A percentile compares a stretch with the other conserved stretches of the same genome.
Conservation (phyloP, 2,797 vertebrate genomes). For the Psittacula echo region DNA sequence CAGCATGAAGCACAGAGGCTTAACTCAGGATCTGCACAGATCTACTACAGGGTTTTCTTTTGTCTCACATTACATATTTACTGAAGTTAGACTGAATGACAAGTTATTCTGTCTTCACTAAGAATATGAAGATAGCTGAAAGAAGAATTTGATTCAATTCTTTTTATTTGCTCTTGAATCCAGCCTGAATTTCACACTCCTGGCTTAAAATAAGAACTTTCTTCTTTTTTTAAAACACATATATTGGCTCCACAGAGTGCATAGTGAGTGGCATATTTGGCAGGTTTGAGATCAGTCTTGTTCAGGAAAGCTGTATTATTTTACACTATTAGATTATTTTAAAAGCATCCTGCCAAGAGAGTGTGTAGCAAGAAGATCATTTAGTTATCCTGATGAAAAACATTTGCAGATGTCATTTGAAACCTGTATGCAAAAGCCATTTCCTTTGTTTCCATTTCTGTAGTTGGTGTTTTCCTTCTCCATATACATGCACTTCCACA, state of each 20-base stretch:
- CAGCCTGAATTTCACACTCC: background rate
- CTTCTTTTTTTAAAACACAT: background rate
- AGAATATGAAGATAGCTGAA: background rate
- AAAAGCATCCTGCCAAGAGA: conserved; percentile 20
- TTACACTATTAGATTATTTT: conserved; percentile 38
- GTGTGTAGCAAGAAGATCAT: background rate
- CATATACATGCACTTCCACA: rapidly evolving
- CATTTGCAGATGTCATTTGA: background rate
- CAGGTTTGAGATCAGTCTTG: background rate
- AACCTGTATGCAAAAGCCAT: background rate
- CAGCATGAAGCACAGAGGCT: background rate
- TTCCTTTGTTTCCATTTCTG: background rate
- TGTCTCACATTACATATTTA: background rate
- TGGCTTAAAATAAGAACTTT: background rate
- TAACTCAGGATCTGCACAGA: background rate
- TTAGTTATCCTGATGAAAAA: conserved; percentile 18
- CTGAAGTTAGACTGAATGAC: background rate
- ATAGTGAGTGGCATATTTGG: conserved; percentile 5
- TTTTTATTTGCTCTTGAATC: background rate
- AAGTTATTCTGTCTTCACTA: background rate
- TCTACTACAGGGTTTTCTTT: background rate
- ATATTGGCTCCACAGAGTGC: background rate
- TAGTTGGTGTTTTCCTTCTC: background rate
- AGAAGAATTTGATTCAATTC: background rate
- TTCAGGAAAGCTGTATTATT: conserved; percentile 15